Percentiles rank a stretch among this genome's conserved stretches.
Evolutionary conservation across 1,140 invertebrate genomes (phyloP).

Genomic region (Pseudomyrmex concolor): DNA sequence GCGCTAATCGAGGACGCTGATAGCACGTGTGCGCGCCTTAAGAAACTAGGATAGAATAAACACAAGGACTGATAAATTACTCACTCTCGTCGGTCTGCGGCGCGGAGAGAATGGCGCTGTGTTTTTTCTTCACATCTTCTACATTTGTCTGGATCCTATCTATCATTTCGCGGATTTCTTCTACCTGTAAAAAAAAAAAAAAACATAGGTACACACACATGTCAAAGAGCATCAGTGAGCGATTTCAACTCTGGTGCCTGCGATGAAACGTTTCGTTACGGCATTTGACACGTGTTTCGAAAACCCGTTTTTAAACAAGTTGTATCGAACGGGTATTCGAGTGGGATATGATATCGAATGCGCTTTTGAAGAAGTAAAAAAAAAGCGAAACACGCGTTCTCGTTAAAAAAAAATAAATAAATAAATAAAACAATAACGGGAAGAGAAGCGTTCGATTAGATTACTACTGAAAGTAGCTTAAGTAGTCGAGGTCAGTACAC

Average conservation of each 20-base stretch:
- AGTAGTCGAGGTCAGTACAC: constrained; percentile 15
- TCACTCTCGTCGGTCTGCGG: constrained; percentile 99
- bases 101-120: constrained; percentile 98
- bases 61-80: constrained; percentile 79
- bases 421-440: neutral
- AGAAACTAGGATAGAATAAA: constrained; percentile 2
- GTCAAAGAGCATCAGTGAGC: neutral
- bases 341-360: neutral
- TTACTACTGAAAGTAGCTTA: constrained; percentile 22
- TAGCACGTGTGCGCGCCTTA: neutral
- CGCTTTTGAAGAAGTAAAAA: neutral
- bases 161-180: constrained; percentile 99
- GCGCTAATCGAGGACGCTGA: neutral
- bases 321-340: neutral
- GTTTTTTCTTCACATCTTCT: constrained; percentile 99
- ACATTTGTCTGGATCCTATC: constrained; percentile 99
- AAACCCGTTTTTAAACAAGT: neutral
- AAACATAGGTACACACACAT: constrained; percentile 2
- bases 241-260: neutral
- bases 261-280: neutral
- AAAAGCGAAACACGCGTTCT: too few species aligned
- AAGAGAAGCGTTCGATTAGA: constrained; percentile 6
- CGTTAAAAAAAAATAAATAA: neutral
- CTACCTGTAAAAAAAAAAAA: constrained; percentile 89
- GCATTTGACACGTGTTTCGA: neutral